A percentile compares a stretch with the other conserved stretches of the same genome.
Evolutionary conservation across 2,113 vertebrate species (phyloP).

Genomic region (Cephalophus harveyi): DNA sequence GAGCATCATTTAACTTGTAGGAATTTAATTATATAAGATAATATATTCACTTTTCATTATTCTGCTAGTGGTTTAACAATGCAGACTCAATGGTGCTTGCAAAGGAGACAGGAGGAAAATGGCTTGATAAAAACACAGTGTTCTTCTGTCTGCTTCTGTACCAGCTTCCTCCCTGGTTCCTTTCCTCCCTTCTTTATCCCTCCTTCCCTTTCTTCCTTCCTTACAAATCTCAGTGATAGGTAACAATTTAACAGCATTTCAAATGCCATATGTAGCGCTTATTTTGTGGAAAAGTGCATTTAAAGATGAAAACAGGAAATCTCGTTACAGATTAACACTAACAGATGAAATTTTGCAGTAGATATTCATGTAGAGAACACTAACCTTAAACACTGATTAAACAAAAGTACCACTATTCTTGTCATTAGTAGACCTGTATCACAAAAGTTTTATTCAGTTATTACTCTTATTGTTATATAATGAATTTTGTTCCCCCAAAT

Average conservation of each 20-base stretch:
- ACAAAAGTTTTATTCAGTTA: neutral
- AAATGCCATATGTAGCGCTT: neutral
- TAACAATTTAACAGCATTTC: neutral
- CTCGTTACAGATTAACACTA: neutral
- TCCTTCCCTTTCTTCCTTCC: neutral
- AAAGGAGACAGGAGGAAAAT: neutral
- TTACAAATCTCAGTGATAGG: neutral
- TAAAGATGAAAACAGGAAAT: neutral
- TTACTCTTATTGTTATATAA: neutral
- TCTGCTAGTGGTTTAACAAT: neutral
- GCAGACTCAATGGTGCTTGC: neutral
- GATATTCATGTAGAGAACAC: neutral
- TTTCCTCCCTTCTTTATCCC: neutral
- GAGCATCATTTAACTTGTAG: constrained; percentile 11
- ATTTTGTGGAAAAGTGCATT: neutral
- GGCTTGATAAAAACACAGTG: neutral
- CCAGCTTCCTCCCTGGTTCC: neutral
- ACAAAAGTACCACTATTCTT: neutral
- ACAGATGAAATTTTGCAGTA: neutral
- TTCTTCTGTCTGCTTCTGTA: neutral
- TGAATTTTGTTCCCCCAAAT: neutral
- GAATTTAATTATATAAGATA: constrained; percentile 42
- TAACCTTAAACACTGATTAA: neutral
- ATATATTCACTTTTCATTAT: constrained; percentile 9
- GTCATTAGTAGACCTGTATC: neutral